Percentiles rank a stretch among this genome's conserved stretches.
These are phyloP conservation scores for Idaea biselata DNA, from an alignment of 2,888 invertebrate genomes.

Conservation along the genomic window DNA sequence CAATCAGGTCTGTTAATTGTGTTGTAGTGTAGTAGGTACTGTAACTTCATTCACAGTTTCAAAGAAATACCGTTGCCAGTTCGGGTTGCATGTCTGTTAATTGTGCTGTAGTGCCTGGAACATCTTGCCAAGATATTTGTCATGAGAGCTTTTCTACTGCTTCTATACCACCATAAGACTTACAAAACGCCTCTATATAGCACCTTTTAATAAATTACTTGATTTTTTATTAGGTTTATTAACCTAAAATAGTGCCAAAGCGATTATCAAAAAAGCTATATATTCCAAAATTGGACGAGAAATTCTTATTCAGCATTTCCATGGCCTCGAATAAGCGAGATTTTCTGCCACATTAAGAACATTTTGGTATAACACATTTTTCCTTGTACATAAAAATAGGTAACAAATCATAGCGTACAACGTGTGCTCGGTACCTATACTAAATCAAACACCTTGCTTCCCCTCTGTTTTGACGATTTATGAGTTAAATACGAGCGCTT, in stretches of 20 bases:
- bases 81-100: neutral
- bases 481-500: slow-evolving; percentile 33
- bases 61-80: neutral
- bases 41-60: neutral
- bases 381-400: slow-evolving; percentile 1
- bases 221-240: too few species aligned
- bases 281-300: neutral
- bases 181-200: too few species aligned
- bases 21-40: too few species aligned
- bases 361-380: neutral
- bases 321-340: neutral
- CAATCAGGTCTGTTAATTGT: too few species aligned
- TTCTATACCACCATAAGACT: too few species aligned
- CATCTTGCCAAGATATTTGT: too few species aligned
- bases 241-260: too few species aligned
- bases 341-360: neutral
- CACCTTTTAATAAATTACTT: too few species aligned
- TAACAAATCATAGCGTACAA: slow-evolving; percentile 28
- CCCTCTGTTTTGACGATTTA: slow-evolving; percentile 36
- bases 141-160: too few species aligned
- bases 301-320: neutral
- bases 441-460: slow-evolving; percentile 44
- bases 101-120: too few species aligned
- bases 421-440: slow-evolving; percentile 35
- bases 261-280: neutral